These are phyloP conservation scores for Yoshiicerus persimilis DNA, from an alignment of 1,140 invertebrate genomes.

Conservation along the genomic window DNA sequence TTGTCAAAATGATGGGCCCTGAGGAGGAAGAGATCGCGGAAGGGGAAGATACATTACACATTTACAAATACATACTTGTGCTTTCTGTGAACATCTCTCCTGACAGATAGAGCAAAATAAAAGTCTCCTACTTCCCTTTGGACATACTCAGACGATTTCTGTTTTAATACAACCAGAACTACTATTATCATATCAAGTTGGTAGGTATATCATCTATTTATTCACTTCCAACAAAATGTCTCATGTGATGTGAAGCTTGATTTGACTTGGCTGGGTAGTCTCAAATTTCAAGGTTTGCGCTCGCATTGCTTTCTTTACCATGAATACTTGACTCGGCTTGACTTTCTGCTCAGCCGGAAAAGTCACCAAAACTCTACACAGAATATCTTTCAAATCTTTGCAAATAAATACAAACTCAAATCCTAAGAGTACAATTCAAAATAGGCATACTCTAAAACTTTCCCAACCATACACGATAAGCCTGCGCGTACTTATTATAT, in stretches of 20 bases:
- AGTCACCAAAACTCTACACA: not conserved
- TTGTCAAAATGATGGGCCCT: conserved; percentile 2
- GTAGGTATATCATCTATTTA: not conserved
- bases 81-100: not conserved
- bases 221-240: not conserved
- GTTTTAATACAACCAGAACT: not conserved
- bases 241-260: not conserved
- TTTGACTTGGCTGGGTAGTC: not conserved
- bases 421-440: not conserved
- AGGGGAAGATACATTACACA: conserved; percentile 7
- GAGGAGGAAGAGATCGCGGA: not conserved
- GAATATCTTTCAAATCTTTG: not conserved
- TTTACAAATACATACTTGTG: not conserved
- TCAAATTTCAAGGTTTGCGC: not conserved
- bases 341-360: not conserved
- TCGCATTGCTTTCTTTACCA: not conserved
- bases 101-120: not conserved
- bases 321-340: not conserved
- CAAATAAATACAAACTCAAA: not conserved
- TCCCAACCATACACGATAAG: not conserved
- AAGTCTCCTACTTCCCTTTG: not conserved
- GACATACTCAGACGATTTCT: not conserved
- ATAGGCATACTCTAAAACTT: not conserved
- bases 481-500: not conserved
- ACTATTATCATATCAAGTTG: not conserved